Conservation (phyloP, 1,140 invertebrate species). For the Eurosta solidaginis region DNA sequence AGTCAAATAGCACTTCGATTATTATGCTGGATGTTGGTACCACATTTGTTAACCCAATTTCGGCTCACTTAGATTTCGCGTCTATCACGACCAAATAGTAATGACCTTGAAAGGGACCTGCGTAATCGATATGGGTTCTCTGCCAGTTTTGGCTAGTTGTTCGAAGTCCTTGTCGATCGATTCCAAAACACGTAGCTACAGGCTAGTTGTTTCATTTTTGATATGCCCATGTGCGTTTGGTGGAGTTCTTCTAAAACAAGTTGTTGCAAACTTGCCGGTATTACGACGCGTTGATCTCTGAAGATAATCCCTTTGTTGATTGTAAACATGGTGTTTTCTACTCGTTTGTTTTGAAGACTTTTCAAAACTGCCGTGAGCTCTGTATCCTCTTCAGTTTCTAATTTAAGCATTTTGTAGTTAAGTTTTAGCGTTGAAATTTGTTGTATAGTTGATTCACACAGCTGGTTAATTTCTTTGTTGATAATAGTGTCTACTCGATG, state of each 20-base stretch:
- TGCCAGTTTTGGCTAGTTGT: slow-evolving; percentile 5
- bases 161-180: slow-evolving; percentile 61
- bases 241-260: slow-evolving; percentile 32
- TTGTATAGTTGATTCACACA: background rate
- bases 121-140: slow-evolving; percentile 44
- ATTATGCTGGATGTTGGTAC: background rate
- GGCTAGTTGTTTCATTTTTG: no score
- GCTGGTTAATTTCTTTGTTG: background rate
- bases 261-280: slow-evolving; percentile 62
- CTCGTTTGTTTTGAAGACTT: background rate
- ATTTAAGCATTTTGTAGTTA: background rate
- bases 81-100: slow-evolving; percentile 45
- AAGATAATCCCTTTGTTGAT: slow-evolving; percentile 8
- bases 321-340: background rate
- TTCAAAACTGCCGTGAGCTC: background rate
- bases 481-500: background rate
- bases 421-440: background rate
- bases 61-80: slow-evolving; percentile 51
- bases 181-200: slow-evolving; percentile 61
- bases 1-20: background rate
- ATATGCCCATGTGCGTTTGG: no score
- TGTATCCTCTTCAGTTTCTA: background rate
- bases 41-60: slow-evolving; percentile 34
- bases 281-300: slow-evolving; percentile 38
- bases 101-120: slow-evolving; percentile 37